Base-by-base conservation (phyloP, 1,140 invertebrate species). In the Hyles vespertilio region DNA sequence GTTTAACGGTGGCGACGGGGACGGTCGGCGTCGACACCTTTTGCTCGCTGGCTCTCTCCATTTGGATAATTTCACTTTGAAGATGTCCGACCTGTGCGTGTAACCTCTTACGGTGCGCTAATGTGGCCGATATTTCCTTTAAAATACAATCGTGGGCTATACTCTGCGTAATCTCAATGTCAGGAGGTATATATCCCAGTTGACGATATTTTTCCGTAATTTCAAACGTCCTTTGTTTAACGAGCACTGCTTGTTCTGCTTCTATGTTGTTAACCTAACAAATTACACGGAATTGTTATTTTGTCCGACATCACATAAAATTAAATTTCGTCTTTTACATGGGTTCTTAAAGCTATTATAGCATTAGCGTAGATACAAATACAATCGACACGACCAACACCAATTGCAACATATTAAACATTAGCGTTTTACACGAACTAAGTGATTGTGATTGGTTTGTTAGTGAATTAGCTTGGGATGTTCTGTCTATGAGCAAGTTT, bases 71-170 rank as follows among this genome's bases (percentile, higher is more conserved):
- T 77, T 97, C 96, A 57, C 92, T 92, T 75, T 97, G 82, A 93
- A 73, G 95, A 84, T 81, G 93, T 90, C 56, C 92, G 91, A 96
- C 94, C 84, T 96, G 94, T 34, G 92, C 92, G 61, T 96, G 94
- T 22, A 97, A 85, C 67, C 95, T 92, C 80, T 97, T 97, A 9
- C 95, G 91, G 56, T 96, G 94, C 3, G 93, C 91, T 56, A 97
- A 83, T 6, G 95, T 96, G 2, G 94, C 92, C 4, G 93, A 95
- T 60, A 98, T 96, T 87, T 98, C 96, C 75, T 94, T 94, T 46
- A 97, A 79, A 69, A 97, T 94, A 65, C 93, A 93, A 77, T 97
- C 95, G 68, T 95, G 93, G 0, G 93, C 92, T 45, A 93, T 88
- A 9, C 89, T 91, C 59, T 93, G 92, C n/a, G 93, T 92, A 56